Conservation (phyloP, 2,888 invertebrate genomes). For the Galerucella calmariensis region DNA sequence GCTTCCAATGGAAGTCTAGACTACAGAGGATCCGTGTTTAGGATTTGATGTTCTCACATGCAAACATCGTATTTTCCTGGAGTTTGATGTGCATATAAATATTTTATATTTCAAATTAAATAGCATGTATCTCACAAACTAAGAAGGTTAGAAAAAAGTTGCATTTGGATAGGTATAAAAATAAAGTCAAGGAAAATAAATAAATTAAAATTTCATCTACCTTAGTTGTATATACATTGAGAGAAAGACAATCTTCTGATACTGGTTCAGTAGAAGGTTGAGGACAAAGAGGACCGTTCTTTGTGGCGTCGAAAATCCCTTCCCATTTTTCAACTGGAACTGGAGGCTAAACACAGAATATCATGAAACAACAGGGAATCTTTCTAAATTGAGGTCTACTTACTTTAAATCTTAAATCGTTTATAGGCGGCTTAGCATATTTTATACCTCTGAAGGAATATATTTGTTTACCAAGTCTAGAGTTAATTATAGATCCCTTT, state of each 20-base stretch:
- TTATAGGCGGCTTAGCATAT: conserved; percentile 56
- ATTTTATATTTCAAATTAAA: no score
- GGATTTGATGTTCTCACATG: no score
- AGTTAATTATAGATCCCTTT: conserved; percentile 52
- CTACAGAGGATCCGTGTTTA: no score
- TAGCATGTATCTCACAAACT: no score
- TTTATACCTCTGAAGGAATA: conserved; percentile 55
- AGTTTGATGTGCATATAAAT: no score
- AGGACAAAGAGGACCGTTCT: conserved; percentile 61
- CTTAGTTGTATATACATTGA: conserved; percentile 72
- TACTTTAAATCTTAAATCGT: conserved; percentile 62
- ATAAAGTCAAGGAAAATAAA: no score
- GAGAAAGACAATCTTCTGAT: conserved; percentile 73
- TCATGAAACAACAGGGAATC: not conserved
- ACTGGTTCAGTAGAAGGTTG: conserved; percentile 58
- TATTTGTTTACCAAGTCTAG: conserved; percentile 54
- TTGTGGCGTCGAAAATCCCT: conserved; percentile 58
- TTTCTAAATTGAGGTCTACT: conserved; percentile 6
- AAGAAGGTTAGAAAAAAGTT: no score
- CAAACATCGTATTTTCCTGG: no score
- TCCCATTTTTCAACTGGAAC: conserved; percentile 59
- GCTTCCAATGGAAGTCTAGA: no score
- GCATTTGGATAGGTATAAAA: no score
- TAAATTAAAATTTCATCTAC: conserved; percentile 48
- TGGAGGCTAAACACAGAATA: conserved; percentile 56